phyloP scores from a whole-genome alignment of 2,888 invertebrate genomes.

The Plebejus argus region DNA sequence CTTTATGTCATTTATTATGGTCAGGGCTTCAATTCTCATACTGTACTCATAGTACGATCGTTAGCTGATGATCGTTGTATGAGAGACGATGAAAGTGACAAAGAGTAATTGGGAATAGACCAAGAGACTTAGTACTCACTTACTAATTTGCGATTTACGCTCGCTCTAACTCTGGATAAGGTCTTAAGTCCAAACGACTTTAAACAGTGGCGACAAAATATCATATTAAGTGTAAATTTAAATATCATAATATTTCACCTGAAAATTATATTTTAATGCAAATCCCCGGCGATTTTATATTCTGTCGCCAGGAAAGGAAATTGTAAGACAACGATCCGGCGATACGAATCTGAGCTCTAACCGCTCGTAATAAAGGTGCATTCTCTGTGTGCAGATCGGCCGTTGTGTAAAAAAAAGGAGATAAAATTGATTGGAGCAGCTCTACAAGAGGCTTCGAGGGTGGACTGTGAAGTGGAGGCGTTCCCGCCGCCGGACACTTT shows the following conservation, averaged over 20 bases:
- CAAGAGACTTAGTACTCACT: not conserved
- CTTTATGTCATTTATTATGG: too few species aligned
- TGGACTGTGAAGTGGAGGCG: conserved; percentile 91
- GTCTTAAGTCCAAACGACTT: not conserved
- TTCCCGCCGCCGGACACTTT: conserved; percentile 91
- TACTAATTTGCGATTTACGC: not conserved
- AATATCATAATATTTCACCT: conserved; percentile 13
- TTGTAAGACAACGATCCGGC: not conserved
- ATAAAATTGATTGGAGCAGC: conserved; percentile 92
- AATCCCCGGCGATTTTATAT: not conserved
- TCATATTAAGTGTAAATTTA: not conserved
- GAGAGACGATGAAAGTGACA: too few species aligned
- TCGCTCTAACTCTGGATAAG: not conserved
- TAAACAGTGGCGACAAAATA: not conserved
- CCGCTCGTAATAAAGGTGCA: not conserved
- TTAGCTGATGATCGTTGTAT: too few species aligned
- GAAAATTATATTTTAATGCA: conserved; percentile 5
- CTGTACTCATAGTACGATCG: too few species aligned
- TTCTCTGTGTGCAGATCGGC: conserved; percentile 83
- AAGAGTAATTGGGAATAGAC: too few species aligned
- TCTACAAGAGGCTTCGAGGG: conserved; percentile 88
- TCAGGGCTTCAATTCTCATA: too few species aligned
- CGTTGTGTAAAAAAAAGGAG: conserved; percentile 89
- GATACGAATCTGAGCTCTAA: not conserved
- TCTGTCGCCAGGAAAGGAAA: not conserved